Conservation (phyloP, 2,113 vertebrate species). For the Colius striatus region DNA sequence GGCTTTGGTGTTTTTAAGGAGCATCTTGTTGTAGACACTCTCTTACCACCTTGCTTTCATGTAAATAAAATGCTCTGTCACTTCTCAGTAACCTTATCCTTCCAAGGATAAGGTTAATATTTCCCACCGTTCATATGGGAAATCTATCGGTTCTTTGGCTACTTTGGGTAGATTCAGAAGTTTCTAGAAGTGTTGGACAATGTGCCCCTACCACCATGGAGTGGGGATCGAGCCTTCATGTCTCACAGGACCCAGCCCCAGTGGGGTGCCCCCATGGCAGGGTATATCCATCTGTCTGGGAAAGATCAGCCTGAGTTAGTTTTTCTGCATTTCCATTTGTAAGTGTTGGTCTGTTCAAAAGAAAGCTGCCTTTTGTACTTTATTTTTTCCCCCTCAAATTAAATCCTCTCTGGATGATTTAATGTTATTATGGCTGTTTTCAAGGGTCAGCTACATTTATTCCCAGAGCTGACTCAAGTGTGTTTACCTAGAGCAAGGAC, state of each 20-base stretch:
- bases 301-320: not conserved
- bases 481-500: constrained; percentile 45
- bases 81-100: not conserved
- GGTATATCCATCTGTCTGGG: not conserved
- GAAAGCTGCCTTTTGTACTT: not conserved
- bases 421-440: constrained; percentile 60
- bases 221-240: not conserved
- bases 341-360: not conserved
- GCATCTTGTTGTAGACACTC: not conserved
- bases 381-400: not conserved
- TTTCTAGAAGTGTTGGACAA: not conserved
- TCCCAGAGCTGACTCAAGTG: constrained; percentile 16
- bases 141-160: not conserved
- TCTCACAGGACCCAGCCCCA: not conserved
- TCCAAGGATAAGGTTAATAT: not conserved
- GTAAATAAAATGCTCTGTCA: not conserved
- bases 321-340: not conserved
- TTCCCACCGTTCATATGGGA: not conserved
- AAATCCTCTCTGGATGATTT: constrained; percentile 49
- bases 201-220: rapidly evolving
- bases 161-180: not conserved
- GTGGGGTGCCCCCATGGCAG: too few relatives aligned
- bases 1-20: not conserved
- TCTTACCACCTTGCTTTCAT: not conserved
- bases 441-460: constrained; percentile 49